Percentiles rank a stretch among this genome's conserved stretches.
Conservation (phyloP, 2,888 invertebrate species). For the Agriotes lineatus region DNA sequence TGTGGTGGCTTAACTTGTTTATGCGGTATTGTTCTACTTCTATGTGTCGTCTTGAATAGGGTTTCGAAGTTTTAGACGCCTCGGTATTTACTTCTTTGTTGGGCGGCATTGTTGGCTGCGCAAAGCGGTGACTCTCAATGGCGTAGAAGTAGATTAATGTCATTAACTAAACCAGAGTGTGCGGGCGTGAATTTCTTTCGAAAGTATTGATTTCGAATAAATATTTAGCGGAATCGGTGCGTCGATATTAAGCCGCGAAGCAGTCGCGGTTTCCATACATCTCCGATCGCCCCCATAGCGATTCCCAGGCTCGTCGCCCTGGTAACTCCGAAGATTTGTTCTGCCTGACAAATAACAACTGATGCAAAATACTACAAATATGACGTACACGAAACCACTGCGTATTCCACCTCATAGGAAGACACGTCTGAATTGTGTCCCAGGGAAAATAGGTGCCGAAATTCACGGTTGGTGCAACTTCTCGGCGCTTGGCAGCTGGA, state of each 20-base stretch:
- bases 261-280: constrained; percentile 21
- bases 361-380: constrained; percentile 16
- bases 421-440: constrained; percentile 5
- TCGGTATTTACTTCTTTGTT: constrained; percentile 38
- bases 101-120: constrained; percentile 12
- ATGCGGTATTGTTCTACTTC: constrained; percentile 36
- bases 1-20: constrained; percentile 39
- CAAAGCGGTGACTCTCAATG: not conserved
- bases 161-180: constrained; percentile 26
- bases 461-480: not conserved
- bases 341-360: constrained; percentile 31
- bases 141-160: constrained; percentile 32
- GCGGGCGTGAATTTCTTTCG: constrained; percentile 8
- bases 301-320: constrained; percentile 18
- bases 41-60: constrained; percentile 32
- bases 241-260: constrained; percentile 19
- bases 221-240: constrained; percentile 3
- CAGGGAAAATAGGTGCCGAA: not conserved
- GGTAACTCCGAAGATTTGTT: constrained; percentile 30
- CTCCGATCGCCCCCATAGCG: constrained; percentile 3
- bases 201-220: constrained; percentile 26
- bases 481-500: not conserved
- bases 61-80: constrained; percentile 40
- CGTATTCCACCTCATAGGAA: not conserved
- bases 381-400: constrained; percentile 19